phyloP scores from a whole-genome alignment of 2,797 vertebrate species.

The Epinephelus awoara region DNA sequence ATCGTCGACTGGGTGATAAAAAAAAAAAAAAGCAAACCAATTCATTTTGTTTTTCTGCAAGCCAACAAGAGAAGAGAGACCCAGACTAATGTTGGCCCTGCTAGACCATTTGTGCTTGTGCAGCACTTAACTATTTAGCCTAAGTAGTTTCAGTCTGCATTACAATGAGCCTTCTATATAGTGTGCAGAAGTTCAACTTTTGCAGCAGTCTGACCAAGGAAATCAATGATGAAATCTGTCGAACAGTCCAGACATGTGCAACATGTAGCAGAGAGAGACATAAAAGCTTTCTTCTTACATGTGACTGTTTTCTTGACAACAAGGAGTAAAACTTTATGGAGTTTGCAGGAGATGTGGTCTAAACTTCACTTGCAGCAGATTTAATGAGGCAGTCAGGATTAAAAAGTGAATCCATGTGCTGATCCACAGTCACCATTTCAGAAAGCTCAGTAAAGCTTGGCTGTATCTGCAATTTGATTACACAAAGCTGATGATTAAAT shows the following conservation, averaged over 20 bases:
- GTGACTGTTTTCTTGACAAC: not conserved
- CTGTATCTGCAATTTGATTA: not conserved
- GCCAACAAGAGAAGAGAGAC: not conserved
- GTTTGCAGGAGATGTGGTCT: not conserved
- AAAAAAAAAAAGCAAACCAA: not conserved
- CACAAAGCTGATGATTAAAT: slow-evolving; percentile 1
- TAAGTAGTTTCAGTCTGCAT: slow-evolving; percentile 5
- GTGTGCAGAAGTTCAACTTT: not conserved
- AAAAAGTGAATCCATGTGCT: not conserved
- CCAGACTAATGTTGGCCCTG: not conserved
- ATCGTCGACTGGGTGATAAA: not conserved
- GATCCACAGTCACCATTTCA: not conserved
- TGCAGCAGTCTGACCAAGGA: not conserved
- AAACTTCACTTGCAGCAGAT: not conserved
- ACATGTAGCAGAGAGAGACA: not conserved
- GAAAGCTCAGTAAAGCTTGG: slow-evolving; percentile 5
- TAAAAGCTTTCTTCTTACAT: not conserved
- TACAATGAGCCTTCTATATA: not conserved
- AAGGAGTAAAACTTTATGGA: not conserved
- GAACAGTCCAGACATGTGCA: not conserved
- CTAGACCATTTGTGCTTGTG: not conserved
- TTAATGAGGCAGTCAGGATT: not conserved
- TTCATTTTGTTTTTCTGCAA: not conserved
- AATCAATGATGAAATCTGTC: not conserved
- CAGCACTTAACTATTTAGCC: not conserved